phyloP scores from a whole-genome alignment of 2,797 vertebrate species.

The Sarcoramphus papa region DNA sequence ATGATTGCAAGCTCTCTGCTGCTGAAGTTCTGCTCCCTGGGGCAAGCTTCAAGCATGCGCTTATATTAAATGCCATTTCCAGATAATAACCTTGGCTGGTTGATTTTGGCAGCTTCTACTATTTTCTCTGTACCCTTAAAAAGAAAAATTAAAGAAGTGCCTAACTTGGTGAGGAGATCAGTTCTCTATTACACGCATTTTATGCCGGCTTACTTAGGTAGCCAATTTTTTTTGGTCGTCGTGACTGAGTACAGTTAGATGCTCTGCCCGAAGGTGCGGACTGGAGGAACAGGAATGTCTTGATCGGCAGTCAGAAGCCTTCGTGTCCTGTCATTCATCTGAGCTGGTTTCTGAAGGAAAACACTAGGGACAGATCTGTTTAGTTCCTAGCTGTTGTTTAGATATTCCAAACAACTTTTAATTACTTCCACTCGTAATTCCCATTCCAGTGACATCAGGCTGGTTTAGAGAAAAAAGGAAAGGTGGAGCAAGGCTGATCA shows the following conservation, averaged over 20 bases:
- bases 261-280: neutral
- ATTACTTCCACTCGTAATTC: neutral
- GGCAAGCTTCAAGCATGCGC: neutral
- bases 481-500: neutral
- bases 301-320: neutral
- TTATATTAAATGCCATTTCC: conserved; percentile 11
- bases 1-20: neutral
- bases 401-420: neutral
- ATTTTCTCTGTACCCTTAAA: neutral
- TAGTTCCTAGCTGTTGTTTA: neutral
- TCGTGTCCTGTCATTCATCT: neutral
- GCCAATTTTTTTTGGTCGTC: neutral
- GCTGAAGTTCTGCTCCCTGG: neutral
- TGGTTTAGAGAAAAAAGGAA: neutral
- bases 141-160: neutral
- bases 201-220: neutral
- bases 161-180: neutral
- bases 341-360: neutral
- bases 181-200: neutral
- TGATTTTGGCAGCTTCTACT: neutral
- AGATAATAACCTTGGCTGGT: neutral
- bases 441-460: neutral
- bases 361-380: neutral
- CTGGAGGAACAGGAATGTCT: neutral
- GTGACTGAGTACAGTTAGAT: neutral